These are phyloP conservation scores for Germaria angustata DNA, from an alignment of 2,888 invertebrate species.

Conservation along the genomic window DNA sequence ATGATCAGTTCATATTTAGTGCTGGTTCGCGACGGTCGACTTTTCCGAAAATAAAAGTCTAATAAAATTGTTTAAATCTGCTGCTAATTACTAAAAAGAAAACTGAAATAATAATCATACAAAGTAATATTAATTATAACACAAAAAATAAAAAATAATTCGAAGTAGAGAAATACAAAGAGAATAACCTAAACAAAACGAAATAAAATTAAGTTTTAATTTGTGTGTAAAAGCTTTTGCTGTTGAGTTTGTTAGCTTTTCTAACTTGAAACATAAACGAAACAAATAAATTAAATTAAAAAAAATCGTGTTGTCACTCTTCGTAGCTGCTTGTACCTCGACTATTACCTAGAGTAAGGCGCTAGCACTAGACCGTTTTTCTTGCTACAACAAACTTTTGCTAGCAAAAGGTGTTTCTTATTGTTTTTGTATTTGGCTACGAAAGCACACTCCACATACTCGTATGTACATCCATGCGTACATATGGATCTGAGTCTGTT, in stretches of 20 bases:
- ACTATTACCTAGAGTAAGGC: constrained; percentile 44
- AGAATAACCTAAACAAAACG: constrained; percentile 51
- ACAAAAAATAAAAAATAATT: constrained; percentile 1
- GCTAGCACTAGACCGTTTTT: constrained; percentile 58
- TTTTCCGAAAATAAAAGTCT: constrained; percentile 62
- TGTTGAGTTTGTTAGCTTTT: constrained; percentile 33
- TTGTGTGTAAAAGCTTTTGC: constrained; percentile 50
- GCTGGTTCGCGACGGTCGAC: constrained; percentile 77
- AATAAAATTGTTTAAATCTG: constrained; percentile 39
- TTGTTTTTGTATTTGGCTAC: neutral
- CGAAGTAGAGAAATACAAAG: constrained; percentile 13
- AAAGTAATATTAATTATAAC: constrained; percentile 27
- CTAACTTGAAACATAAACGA: constrained; percentile 37
- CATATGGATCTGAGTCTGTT: constrained; percentile 8
- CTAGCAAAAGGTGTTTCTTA: constrained; percentile 30
- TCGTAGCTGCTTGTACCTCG: constrained; percentile 38
- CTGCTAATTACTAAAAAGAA: constrained; percentile 42
- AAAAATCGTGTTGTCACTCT: constrained; percentile 29
- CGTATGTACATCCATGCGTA: neutral
- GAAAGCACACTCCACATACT: neutral
- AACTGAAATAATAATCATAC: constrained; percentile 3
- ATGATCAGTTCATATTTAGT: constrained; percentile 79
- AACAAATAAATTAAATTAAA: constrained; percentile 27
- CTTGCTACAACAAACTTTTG: constrained; percentile 27
- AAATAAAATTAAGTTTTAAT: constrained; percentile 33